These are phyloP conservation scores for Scrobipalpa atriplicella DNA, from an alignment of 2,888 invertebrate genomes.

Conservation along the genomic window DNA sequence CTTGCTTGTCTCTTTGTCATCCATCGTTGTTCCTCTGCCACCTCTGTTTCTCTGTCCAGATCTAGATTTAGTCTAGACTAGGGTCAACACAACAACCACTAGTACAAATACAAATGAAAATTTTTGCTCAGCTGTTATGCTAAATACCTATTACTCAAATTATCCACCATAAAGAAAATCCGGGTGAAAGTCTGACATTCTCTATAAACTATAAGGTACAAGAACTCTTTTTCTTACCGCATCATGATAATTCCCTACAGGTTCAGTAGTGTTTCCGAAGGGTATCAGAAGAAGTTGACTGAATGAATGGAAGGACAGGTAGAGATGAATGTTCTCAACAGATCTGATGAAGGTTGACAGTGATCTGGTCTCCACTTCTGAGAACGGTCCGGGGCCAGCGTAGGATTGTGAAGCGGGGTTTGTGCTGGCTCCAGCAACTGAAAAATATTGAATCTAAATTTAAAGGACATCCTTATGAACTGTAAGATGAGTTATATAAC, in stretches of 20 bases:
- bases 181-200: too few relatives aligned
- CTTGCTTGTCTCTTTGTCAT: too few relatives aligned
- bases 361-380: constrained; percentile 85
- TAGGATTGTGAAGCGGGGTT: constrained; percentile 84
- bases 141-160: too few relatives aligned
- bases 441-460: neutral
- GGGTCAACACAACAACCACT: too few relatives aligned
- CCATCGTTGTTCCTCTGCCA: too few relatives aligned
- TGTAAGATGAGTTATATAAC: too few relatives aligned
- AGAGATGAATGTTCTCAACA: constrained; percentile 80
- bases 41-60: too few relatives aligned
- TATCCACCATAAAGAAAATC: too few relatives aligned
- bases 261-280: constrained; percentile 85
- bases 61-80: too few relatives aligned
- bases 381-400: constrained; percentile 86
- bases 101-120: too few relatives aligned
- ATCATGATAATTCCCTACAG: constrained; percentile 83
- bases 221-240: constrained; percentile 67
- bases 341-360: constrained; percentile 79
- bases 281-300: constrained; percentile 87
- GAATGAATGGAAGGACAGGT: constrained; percentile 89
- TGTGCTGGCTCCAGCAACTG: constrained; percentile 79
- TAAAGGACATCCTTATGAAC: constrained; percentile 3
- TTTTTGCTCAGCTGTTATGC: too few relatives aligned
- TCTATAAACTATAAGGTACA: too few relatives aligned